phyloP scores from a whole-genome alignment of 2,113 vertebrate species.

The Ameiurus melas region DNA sequence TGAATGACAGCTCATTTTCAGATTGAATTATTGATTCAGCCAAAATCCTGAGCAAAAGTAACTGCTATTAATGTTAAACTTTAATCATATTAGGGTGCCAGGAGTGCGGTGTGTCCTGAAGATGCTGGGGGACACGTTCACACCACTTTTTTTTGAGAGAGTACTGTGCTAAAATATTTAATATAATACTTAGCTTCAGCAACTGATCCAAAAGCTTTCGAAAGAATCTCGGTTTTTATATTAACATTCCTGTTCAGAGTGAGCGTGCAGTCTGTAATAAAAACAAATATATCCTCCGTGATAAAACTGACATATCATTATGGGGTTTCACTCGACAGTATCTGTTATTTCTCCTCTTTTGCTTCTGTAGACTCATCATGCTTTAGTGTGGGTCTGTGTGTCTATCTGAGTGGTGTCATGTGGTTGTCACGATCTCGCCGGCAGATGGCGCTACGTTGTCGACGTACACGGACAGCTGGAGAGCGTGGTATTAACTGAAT shows the following conservation, averaged over 20 bases:
- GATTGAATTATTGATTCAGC: neutral
- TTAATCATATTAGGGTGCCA: neutral
- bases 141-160: neutral
- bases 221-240: neutral
- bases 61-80: neutral
- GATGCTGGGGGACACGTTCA: neutral
- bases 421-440: too few species aligned
- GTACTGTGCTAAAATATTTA: neutral
- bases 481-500: too few species aligned
- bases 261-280: neutral
- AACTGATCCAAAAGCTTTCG: neutral
- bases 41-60: neutral
- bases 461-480: too few species aligned
- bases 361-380: neutral
- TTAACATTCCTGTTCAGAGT: neutral
- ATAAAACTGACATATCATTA: neutral
- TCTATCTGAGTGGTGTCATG: neutral
- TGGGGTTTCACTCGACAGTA: neutral
- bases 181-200: neutral
- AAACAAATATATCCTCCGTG: neutral
- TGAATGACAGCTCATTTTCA: neutral
- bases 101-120: neutral
- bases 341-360: neutral
- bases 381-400: too few species aligned
- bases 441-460: too few species aligned